phyloP scores from a whole-genome alignment of 2,888 invertebrate genomes.

The Machimus atricapillus region DNA sequence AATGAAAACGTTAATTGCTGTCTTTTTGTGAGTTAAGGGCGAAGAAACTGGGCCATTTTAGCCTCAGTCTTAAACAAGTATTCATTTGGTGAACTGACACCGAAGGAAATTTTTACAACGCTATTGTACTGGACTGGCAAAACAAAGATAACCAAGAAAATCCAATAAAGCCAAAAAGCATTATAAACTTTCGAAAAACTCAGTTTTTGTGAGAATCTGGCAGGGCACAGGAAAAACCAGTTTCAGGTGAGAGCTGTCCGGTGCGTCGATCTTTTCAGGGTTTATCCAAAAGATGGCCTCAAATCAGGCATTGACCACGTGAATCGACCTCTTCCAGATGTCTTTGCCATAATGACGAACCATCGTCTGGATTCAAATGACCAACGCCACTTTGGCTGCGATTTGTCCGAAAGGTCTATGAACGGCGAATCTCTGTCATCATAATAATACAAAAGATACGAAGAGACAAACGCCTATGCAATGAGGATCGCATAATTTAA shows the following conservation, averaged over 20 bases:
- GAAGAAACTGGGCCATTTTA: not conserved
- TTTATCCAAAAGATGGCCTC: not conserved
- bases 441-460: not conserved
- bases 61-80: not conserved
- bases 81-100: not conserved
- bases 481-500: not conserved
- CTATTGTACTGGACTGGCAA: not conserved
- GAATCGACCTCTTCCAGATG: not conserved
- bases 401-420: not conserved
- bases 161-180: not conserved
- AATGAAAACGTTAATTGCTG: not conserved
- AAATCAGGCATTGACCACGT: constrained; percentile 7
- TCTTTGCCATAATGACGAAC: not conserved
- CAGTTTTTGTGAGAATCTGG: not conserved
- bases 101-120: not conserved
- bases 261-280: not conserved
- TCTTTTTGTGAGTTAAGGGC: not conserved
- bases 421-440: not conserved
- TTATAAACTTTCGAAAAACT: constrained; percentile 7
- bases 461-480: not conserved
- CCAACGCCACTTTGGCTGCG: not conserved
- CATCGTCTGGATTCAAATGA: not conserved
- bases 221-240: constrained; percentile 10
- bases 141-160: constrained; percentile 7
- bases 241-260: constrained; percentile 8